These are phyloP conservation scores for Punctoribates punctum DNA, from an alignment of 2,888 invertebrate species.

Conservation along the genomic window DNA sequence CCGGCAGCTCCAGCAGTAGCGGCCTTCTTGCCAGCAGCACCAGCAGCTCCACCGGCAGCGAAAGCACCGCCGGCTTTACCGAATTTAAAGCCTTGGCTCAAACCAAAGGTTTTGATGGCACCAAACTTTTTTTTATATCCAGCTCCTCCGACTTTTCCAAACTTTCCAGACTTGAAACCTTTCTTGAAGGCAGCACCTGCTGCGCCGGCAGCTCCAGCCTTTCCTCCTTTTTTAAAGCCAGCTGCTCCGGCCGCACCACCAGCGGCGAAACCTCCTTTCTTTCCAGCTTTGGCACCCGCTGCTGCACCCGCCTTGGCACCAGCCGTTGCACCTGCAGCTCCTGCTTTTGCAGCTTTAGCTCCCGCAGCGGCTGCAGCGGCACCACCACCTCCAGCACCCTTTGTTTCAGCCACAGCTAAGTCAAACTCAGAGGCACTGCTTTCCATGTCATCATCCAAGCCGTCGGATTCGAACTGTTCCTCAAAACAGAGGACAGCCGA, in stretches of 20 bases:
- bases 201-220: conserved; percentile 35
- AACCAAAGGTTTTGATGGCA: conserved; percentile 40
- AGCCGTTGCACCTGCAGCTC: conserved; percentile 13
- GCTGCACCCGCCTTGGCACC: neutral
- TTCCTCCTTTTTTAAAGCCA: conserved; percentile 31
- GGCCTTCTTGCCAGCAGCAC: conserved; percentile 4
- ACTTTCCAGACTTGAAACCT: conserved; percentile 32
- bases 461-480: neutral
- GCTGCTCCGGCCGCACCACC: conserved; percentile 20
- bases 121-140: conserved; percentile 42
- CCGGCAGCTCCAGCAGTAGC: conserved; percentile 28
- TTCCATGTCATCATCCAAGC: neutral
- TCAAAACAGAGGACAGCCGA: conserved; percentile 4
- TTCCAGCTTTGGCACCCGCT: neutral
- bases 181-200: conserved; percentile 33
- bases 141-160: conserved; percentile 36
- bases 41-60: neutral
- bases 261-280: conserved; percentile 22
- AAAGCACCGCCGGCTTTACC: conserved; percentile 28
- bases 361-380: neutral
- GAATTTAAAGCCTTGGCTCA: conserved; percentile 42
- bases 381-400: neutral
- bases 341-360: conserved; percentile 20
- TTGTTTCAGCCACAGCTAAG: conserved; percentile 12
- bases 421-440: conserved; percentile 3